Evolutionary conservation across 2,797 vertebrate species (phyloP).

Genomic region (Serranus cabrilla): DNA sequence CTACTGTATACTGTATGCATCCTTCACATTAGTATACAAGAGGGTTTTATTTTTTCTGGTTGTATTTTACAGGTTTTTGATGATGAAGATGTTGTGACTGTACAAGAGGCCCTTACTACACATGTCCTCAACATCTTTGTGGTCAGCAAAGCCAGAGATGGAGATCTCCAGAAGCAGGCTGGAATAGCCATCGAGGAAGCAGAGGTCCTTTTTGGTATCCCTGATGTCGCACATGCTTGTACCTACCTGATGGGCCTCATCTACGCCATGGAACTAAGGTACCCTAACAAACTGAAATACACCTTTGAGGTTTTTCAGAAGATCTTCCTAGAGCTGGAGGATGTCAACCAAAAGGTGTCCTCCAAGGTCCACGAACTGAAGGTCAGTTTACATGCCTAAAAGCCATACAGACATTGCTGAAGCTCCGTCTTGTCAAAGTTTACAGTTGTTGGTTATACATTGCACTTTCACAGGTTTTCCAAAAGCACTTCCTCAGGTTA

Average conservation of each 20-base stretch:
- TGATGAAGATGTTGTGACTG: too few relatives aligned
- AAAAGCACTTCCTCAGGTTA: constrained; percentile 4
- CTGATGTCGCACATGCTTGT: constrained; percentile 23
- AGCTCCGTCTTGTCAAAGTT: constrained; percentile 13
- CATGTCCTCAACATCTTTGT: constrained; percentile 31
- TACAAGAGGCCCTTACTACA: constrained; percentile 2
- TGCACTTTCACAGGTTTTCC: neutral
- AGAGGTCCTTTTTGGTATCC: constrained; percentile 33
- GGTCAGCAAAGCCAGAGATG: constrained; percentile 30
- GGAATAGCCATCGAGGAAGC: constrained; percentile 35
- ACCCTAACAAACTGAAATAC: constrained; percentile 41
- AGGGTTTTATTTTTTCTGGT: too few relatives aligned
- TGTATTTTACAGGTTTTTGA: too few relatives aligned
- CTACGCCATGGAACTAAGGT: constrained; percentile 31
- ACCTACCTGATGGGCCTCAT: constrained; percentile 38
- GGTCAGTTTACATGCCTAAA: constrained; percentile 22
- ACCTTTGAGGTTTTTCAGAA: constrained; percentile 23
- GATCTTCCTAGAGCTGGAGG: constrained; percentile 27
- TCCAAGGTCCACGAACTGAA: constrained; percentile 33
- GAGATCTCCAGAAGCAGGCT: neutral
- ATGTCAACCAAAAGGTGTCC: constrained; percentile 18
- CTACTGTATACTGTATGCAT: too few relatives aligned
- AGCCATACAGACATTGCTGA: neutral
- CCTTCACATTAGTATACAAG: too few relatives aligned
- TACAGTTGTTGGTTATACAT: constrained; percentile 19